Conservation (phyloP, 2,113 vertebrate genomes). For the Petroica traversi region DNA sequence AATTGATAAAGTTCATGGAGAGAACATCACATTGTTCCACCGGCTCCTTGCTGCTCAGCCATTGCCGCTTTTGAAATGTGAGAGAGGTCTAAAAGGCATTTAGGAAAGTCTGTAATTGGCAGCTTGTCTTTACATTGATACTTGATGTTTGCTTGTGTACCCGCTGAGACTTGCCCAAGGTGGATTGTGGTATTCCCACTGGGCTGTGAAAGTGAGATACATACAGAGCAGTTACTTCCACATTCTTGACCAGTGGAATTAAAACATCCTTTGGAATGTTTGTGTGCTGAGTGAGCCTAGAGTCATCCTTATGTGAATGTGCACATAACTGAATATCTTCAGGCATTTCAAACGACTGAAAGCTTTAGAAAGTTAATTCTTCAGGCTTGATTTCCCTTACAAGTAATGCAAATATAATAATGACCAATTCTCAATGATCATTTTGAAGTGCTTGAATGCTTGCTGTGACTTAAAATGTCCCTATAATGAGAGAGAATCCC, state of each 20-base stretch:
- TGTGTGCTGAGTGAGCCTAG: neutral
- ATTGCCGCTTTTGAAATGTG: neutral
- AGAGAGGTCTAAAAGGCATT: neutral
- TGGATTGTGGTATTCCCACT: neutral
- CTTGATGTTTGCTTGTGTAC: neutral
- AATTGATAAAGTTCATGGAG: neutral
- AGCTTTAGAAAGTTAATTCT: neutral
- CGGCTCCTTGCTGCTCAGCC: rapidly evolving
- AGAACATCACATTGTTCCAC: neutral
- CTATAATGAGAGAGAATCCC: neutral
- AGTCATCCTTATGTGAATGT: neutral
- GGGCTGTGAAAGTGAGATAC: neutral
- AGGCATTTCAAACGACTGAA: neutral
- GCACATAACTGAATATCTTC: neutral
- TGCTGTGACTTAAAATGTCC: neutral
- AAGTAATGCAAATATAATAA: neutral
- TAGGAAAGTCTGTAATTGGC: neutral
- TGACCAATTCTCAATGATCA: neutral
- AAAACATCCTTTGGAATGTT: neutral
- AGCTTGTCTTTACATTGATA: neutral
- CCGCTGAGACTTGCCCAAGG: neutral
- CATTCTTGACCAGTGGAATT: neutral
- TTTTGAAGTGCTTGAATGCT: neutral
- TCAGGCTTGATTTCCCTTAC: neutral
- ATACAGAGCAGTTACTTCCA: neutral